These are phyloP conservation scores for Rhinogobio ventralis DNA, from an alignment of 2,797 vertebrate species.

Conservation along the genomic window DNA sequence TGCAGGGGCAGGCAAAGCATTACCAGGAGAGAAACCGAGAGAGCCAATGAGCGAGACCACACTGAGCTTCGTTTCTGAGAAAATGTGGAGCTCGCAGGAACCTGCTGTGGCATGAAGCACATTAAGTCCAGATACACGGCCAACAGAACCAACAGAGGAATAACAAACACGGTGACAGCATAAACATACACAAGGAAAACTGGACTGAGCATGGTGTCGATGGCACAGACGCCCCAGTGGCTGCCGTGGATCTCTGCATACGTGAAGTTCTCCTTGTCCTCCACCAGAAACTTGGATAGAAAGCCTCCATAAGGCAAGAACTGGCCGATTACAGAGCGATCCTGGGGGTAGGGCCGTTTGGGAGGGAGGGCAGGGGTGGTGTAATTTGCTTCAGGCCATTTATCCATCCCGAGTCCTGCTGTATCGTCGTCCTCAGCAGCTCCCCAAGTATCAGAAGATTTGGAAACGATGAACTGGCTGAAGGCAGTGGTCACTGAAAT, in stretches of 20 bases:
- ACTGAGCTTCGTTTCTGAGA: slow-evolving; percentile 63
- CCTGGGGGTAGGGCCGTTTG: slow-evolving; percentile 56
- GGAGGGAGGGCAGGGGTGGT: slow-evolving; percentile 56
- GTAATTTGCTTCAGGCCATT: slow-evolving; percentile 63
- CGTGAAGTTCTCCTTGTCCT: slow-evolving; percentile 72
- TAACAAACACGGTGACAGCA: slow-evolving; percentile 71
- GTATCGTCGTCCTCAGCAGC: slow-evolving; percentile 37
- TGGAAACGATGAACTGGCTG: slow-evolving; percentile 79
- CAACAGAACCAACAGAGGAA: slow-evolving; percentile 76
- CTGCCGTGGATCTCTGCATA: slow-evolving; percentile 74
- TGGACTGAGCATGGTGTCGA: slow-evolving; percentile 74
- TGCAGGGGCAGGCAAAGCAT: slow-evolving; percentile 80
- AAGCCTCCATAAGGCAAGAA: slow-evolving; percentile 79
- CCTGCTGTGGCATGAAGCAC: slow-evolving; percentile 67
- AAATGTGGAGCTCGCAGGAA: slow-evolving; percentile 48
- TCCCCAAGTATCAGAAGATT: slow-evolving; percentile 67
- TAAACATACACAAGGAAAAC: slow-evolving; percentile 78
- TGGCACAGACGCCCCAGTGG: slow-evolving; percentile 77
- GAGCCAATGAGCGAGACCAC: slow-evolving; percentile 66
- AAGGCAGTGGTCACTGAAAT: slow-evolving; percentile 80
- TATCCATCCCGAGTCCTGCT: slow-evolving; percentile 60
- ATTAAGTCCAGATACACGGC: slow-evolving; percentile 76
- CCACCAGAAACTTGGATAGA: slow-evolving; percentile 79
- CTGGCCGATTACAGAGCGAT: slow-evolving; percentile 68
- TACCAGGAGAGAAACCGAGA: slow-evolving; percentile 79